Base-by-base conservation (phyloP, 2,797 vertebrate species). In the Erethizon dorsatum region DNA sequence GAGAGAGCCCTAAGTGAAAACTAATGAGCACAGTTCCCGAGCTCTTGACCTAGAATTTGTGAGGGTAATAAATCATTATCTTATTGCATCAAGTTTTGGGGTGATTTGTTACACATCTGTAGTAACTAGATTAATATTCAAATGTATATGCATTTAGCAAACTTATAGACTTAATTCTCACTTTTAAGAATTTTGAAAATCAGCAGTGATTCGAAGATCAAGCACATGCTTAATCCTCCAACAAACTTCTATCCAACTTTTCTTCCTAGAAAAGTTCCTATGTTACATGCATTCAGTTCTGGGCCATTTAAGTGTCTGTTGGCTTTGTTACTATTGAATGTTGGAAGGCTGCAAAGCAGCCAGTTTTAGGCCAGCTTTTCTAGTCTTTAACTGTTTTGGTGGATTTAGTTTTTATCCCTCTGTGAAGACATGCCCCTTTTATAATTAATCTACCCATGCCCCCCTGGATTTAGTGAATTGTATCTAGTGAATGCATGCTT, bases 101-200 rank as follows among this genome's bases (percentile, higher is more conserved):
- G 26, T 84, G 13, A 56, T 92, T 85, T 90, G 12, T 79, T 84
- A 92, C 2, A 83, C 7, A 24, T 1, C 18, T 31, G 80, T 52
- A 31, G 6, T 78, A 92, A 78, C 20, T 79, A 90, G 78, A 93
- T 69, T n/a, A 54, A 59, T 88, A 88, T 71, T 90, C 87, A 65
- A 65, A 73, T 17, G 1, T 54, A 4, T 33, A n/a, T 31, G 3
- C 63, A 67, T 52, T 61, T 22, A 71, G 28, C 11, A 86, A 37
- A 86, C 88, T 59, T 52, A 17, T 24, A 45, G 37, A 71, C 57
- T 83, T 88, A 63, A 69, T 56, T 88, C 20, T 90, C 28, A 65
- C 33, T 50, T 83, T 86, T 71, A n/a, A 88, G 86, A 89, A n/a
- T 31, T 79, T 20, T 82, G 61, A 91, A 71, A 92, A 50, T 90